Evolutionary conservation across 1,140 invertebrate genomes (phyloP), one percentile per base, ranked within the genome.

Genomic region (Sitodiplosis mosellana): DNA sequence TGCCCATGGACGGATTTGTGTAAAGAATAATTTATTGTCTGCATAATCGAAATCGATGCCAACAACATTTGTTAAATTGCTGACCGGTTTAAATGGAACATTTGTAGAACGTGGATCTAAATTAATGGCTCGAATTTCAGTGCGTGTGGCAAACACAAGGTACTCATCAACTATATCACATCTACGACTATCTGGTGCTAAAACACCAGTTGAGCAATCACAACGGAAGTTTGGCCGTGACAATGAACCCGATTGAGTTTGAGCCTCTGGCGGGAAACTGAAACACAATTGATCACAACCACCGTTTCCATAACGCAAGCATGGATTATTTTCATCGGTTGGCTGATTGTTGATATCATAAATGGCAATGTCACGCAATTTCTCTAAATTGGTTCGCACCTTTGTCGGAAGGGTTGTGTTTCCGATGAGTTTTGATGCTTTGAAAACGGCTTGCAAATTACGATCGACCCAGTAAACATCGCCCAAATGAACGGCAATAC

Each of bases 381-480:
- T 86, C 6, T 77, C 77, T 15, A 95, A 57, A 57, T 91, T 89
- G 0, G 84, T 85, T 49, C 89, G 74, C 3, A 94, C 68, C 21
- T 76, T 70, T 1, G 73, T 76, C 0, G 81, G 77, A 48, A 78
- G 58, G 0, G 74, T 74, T 1, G 67, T 77, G 46, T 86, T 84
- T 15, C 76, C 79, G 0, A 76, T 75, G 34, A 80, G 56, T 66
- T 91, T 89, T 4, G 80, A 85, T 1, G 84, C 81, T 61, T 81
- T 84, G 60, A 85, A 94, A 2, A 96, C 81, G 0, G 85, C 83
- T 50, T 80, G 77, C 0, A 98, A 68, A 64, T 97, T 95, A 43
- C 88, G 73, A 60, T 99, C 95, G 0, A 95, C 89, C 93, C 93
- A 99, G 60, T 88, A 97, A 1, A 99, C 81, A 49, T 84, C 81